Evolutionary conservation across 2,113 vertebrate species (phyloP).

Genomic region (Mormyrus iriodes): DNA sequence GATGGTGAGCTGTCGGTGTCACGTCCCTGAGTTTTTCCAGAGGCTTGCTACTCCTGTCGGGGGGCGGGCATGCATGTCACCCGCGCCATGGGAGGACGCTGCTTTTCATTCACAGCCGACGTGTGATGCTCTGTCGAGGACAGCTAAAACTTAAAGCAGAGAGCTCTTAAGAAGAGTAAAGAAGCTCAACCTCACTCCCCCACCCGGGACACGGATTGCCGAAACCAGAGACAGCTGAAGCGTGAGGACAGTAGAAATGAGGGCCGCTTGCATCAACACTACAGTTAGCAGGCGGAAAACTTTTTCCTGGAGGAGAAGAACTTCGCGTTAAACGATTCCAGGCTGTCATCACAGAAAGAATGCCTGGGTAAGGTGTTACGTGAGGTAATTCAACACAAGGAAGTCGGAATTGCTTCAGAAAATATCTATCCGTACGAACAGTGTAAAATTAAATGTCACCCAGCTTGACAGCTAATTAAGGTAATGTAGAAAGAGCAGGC

Average conservation of each 20-base stretch:
- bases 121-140: not conserved
- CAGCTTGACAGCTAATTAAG: slow-evolving; percentile 11
- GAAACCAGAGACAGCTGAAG: not conserved
- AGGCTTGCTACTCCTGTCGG: not conserved
- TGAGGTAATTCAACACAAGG: not conserved
- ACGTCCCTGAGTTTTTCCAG: not conserved
- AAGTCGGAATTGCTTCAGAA: not conserved
- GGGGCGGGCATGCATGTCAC: not conserved
- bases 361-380: not conserved
- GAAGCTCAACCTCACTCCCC: not conserved
- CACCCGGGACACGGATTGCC: not conserved
- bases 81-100: not conserved
- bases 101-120: not conserved
- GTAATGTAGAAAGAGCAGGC: slow-evolving; percentile 12
- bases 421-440: not conserved
- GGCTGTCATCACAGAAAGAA: not conserved
- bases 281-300: not conserved
- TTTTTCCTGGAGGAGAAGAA: not conserved
- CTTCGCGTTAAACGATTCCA: not conserved
- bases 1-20: not conserved
- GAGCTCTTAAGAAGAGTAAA: not conserved
- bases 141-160: not conserved
- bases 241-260: not conserved
- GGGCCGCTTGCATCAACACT: not conserved
- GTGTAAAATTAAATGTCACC: slow-evolving; percentile 12